Evolutionary conservation across 2,797 vertebrate genomes (phyloP), one percentile per base, ranked within the genome.

Genomic region (Coccyzus lansbergi): DNA sequence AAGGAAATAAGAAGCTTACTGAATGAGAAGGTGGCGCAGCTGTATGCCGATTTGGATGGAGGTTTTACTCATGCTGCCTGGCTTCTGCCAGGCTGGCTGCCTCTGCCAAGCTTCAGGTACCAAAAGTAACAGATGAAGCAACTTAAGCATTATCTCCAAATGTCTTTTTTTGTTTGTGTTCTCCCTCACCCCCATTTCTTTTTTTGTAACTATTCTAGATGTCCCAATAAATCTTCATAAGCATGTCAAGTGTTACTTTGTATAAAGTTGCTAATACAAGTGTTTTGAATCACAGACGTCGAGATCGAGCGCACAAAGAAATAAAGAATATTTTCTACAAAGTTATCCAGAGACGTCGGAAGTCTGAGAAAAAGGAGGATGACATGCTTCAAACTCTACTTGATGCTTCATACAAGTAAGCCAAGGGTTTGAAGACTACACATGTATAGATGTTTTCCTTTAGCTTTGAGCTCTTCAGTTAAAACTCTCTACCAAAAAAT

Each of bases 61-160:
- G 99, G 99, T 8, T 99, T 99, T 94, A 99, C 98, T 77, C 99
- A 99, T 0, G 99, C 98, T 9, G 99, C 99, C 71, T 99, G 99
- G 99, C 98, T 99, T 3, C 97, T 99, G 91, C 99, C 99, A 0
- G 98, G 98, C 9, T 99, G 99, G 99, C 97, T 99, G 51, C 99
- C 99, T 25, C 97, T 99, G 94, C 99, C 99, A 5, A 99, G 99
- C 96, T 99, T 99, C 98, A 99, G 99, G 99, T 99, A 97, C 51
- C 78, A 55, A 28, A 52, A 83, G 3, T 10, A 58, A 33, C n/a
- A 59, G 12, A 48, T 58, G 21, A 49, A 70, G n/a, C 36, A 51
- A 40, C 10, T 58, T 33, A 13, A 72, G 3, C 38, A 8, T 69
- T 75, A 79, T 34, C 33, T 42, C 40, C 42, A 38, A 92, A 62